Evolutionary conservation across 2,797 vertebrate genomes (phyloP), one percentile per base, ranked within the genome.

Genomic region (Ctenopoma kingsleyae): DNA sequence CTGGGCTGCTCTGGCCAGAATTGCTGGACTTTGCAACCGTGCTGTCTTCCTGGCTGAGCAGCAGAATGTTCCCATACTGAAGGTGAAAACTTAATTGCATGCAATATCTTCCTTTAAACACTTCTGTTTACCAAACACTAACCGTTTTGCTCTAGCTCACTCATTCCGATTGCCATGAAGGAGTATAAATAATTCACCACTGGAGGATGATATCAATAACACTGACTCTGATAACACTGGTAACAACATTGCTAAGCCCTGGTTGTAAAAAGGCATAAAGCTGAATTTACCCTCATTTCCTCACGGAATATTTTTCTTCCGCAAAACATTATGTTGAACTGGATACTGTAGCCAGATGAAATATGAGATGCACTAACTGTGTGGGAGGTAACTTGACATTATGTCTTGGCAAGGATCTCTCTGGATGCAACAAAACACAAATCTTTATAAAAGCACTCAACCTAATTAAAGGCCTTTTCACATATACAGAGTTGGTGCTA

Each of bases 1-100:
- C n/a, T 98, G 97, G 97, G 71, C 66, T 0, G 93, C 95, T 17
- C 89, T 99, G 71, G 93, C 97, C 49, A 94, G 96, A 61, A 58
- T 99, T 8, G 97, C 97, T 0, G 97, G 97, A 43, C 95, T 99
- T 5, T 99, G 98, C 71, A 99, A 99, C 88, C 94, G 98, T 0
- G 98, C 98, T 0, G 97, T 99, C 67, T 99, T 99, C 87, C 95
- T 98, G 88, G 97, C 98, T 0, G 96, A 95, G 47, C 97, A 99
- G 87, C 86, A 83, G 20, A 96, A 93, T 5, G 35, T 98, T 8
- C 96, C 98, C 19, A 98, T 99, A 57, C 94, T 99, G 20, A 99
- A 99, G 95, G 98, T 98, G 46, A 59, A 36, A 19, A 57, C 13
- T 8, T 58, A 5, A 5, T 19, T 20, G 3, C 1, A 17, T 6